Base-by-base conservation (phyloP, 1,140 invertebrate genomes). In the Mya arenaria region DNA sequence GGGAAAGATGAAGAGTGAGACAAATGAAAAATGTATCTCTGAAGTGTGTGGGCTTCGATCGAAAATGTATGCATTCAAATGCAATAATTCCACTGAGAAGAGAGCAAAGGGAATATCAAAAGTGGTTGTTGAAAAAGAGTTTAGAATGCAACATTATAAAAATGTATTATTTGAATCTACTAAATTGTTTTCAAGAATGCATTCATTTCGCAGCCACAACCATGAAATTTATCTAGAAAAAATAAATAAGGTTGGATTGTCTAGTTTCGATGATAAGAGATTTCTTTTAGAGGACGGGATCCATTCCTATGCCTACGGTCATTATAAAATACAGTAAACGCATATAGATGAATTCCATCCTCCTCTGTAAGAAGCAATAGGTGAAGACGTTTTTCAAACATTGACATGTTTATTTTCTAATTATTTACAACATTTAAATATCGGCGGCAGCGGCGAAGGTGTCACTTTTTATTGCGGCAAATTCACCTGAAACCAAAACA, bases 1-100 rank as follows among this genome's bases (percentile, higher is more conserved):
- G 5, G 93, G 93, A 8, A 91, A 93, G 87, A 92, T 94, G 84
- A 94, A 94, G 88, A 93, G 94, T 90, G 94, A 94, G 87, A 87
- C 87, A 32, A 89, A 88, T 81, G 91, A 69, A 39, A 68, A 80
- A 56, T 80, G 65, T 60, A 80, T 80, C 32, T 69, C 60, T 23
- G 77, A 80, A 80, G 68, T 44, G 32, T 80, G 77, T 60, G 63
- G 77, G 34, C 39, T 71, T 0, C 34, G 65, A 69, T 79, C 48
- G n/a, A 80, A 80, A 69, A 80, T 80, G 65, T 80, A 80, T 80
- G 65, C 63, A 13, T 79, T 37, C n/a, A 56, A 23, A 15, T 79
- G 65, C 69, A 63, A 69, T 41, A 48, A 48, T 60, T 13, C 39
- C 36, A 36, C 68, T 58, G 65, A 80, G 28, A 80, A 80, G 60